A percentile compares a stretch with the other conserved stretches of the same genome.
Evolutionary conservation across 2,888 invertebrate genomes (phyloP).

Genomic region (Allolobophora icterica): DNA sequence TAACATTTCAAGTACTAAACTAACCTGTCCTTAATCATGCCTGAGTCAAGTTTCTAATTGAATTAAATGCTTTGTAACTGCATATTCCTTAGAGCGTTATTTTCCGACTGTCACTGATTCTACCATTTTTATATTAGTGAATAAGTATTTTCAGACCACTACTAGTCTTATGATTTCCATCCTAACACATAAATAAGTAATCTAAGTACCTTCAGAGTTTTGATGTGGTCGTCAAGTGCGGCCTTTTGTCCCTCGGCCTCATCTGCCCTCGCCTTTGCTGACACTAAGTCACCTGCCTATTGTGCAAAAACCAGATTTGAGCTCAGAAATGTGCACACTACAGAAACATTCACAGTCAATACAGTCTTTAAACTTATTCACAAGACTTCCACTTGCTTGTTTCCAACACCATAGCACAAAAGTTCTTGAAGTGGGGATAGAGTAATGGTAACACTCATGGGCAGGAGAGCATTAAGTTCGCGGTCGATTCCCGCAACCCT

Average conservation of each 20-base stretch:
- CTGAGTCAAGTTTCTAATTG: no score
- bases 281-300: slow-evolving; percentile 61
- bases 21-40: no score
- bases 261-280: slow-evolving; percentile 64
- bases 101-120: neutral
- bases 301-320: neutral
- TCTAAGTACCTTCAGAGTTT: slow-evolving; percentile 58
- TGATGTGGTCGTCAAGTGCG: slow-evolving; percentile 63
- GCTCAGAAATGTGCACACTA: neutral
- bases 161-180: no score
- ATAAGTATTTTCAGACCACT: neutral
- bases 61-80: neutral
- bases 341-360: neutral
- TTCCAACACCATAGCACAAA: neutral
- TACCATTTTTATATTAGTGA: neutral
- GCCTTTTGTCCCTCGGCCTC: slow-evolving; percentile 64
- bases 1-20: neutral
- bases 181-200: neutral
- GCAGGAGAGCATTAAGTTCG: no score
- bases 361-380: neutral
- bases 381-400: neutral
- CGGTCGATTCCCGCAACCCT: no score
- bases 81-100: neutral
- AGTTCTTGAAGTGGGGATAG: no score
- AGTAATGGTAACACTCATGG: no score